Conservation (phyloP, 2,888 invertebrate genomes). For the Himalopsyche kuldschensis region DNA sequence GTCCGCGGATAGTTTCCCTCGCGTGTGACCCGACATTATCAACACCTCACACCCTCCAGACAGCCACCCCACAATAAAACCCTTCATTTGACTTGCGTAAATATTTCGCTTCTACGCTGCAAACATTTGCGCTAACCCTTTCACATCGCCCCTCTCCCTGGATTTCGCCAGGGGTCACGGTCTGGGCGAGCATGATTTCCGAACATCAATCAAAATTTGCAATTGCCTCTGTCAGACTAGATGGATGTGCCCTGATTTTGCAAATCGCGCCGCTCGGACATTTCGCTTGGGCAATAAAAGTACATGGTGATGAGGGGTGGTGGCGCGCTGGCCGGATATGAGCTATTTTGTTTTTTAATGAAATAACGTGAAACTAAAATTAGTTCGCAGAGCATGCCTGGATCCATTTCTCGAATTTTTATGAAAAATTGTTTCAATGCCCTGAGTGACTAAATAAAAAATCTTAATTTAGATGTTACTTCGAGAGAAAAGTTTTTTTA, state of each 20-base stretch:
- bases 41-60: background rate
- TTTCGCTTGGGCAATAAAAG: background rate
- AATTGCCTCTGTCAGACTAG: background rate
- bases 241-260: background rate
- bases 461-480: too few species aligned
- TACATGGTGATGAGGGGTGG: background rate
- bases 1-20: background rate
- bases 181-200: background rate
- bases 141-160: background rate
- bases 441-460: too few species aligned
- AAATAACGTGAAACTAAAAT: too few species aligned
- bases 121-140: constrained; percentile 18
- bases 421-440: too few species aligned
- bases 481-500: too few species aligned
- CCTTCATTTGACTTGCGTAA: constrained; percentile 15
- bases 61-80: background rate
- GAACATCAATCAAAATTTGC: background rate
- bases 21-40: background rate
- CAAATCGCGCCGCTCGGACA: constrained; percentile 6
- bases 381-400: too few species aligned
- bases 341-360: background rate
- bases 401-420: too few species aligned
- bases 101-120: constrained; percentile 23
- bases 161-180: background rate
- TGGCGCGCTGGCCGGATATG: background rate